phyloP scores from a whole-genome alignment of 2,797 vertebrate genomes.

The Anas bernieri region DNA sequence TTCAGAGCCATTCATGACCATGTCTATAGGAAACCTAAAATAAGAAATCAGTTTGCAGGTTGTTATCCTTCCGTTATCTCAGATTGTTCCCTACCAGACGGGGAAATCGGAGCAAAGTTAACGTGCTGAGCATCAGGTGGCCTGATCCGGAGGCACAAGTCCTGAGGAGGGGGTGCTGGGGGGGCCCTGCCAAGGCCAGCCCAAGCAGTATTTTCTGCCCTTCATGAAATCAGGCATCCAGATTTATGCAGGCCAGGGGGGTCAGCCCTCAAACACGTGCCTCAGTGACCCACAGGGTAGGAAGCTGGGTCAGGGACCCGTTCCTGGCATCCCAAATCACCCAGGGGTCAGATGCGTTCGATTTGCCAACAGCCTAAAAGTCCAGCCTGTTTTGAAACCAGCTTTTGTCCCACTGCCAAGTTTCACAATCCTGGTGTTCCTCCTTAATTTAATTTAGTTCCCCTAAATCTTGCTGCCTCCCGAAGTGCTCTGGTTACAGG shows the following conservation, averaged over 20 bases:
- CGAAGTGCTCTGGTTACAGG: background rate
- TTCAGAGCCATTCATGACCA: background rate
- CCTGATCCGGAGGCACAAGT: background rate
- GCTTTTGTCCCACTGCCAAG: background rate
- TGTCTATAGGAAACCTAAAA: slow-evolving; percentile 37
- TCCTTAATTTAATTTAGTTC: slow-evolving; percentile 19
- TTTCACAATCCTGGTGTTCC: slow-evolving; percentile 32
- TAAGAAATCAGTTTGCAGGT: slow-evolving; percentile 8
- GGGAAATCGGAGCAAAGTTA: background rate
- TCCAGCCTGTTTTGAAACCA: slow-evolving; percentile 6
- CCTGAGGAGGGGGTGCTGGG: background rate
- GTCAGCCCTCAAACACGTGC: background rate
- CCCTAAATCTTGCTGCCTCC: slow-evolving; percentile 1
- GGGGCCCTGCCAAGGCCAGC: too few relatives aligned
- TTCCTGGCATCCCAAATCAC: background rate
- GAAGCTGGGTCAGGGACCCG: background rate
- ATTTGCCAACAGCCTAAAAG: slow-evolving; percentile 10
- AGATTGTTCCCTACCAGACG: background rate
- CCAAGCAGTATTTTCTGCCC: background rate
- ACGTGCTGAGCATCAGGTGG: background rate
- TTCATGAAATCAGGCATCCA: background rate
- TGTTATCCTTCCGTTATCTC: background rate
- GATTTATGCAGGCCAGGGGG: background rate
- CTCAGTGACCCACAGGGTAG: background rate
- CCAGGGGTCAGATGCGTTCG: background rate